Base-by-base conservation (phyloP, 2,797 vertebrate genomes). In the Acridotheres tristis region DNA sequence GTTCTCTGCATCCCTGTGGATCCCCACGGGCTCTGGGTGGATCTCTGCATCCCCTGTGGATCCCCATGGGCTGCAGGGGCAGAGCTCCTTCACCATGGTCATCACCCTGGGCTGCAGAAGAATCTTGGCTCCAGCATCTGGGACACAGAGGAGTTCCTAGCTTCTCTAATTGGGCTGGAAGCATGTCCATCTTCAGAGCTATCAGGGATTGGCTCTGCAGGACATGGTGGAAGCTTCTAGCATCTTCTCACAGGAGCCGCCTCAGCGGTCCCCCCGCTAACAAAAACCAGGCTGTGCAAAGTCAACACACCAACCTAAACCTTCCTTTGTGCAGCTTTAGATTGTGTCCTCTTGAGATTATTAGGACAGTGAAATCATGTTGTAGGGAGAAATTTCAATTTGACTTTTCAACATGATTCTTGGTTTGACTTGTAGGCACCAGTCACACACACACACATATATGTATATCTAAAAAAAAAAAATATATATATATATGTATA, bases 181-280 rank as follows among this genome's bases (percentile, higher is more conserved):
- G 16, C 27, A 30, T 1, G 2, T 11, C 21, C 21, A 19, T 25
- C 43, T 25, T 36, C 32, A 45, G 15, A 34, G 4, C 6, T 14
- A 34, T 25, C 5, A 18, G 12, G 16, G 12, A 25, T 15, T 11
- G 12, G 16, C 16, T 36, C 71, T 36, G 15, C 26, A 3, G 6
- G 19, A 36, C 9, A 10, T 29, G 25, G 19, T 32, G 34, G n/a
- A 48, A 25, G 16, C 13, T 59, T 25, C 55, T 16, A 59, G 27
- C 10, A 12, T 16, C n/a, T 48, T 19, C 43, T 36, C 27, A 48
- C 16, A 38, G 43, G 23, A 59, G 16, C 10, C 23, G 17, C 11
- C 5, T 51, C 73, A 0, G 1, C 0, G 0, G 23, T 5, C 15
- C 9, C 43, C 18, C 14, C 0, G 2, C 29, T 50, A 20, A 45